phyloP scores from a whole-genome alignment of 2,888 invertebrate genomes.

The Calliphora vomitoria region DNA sequence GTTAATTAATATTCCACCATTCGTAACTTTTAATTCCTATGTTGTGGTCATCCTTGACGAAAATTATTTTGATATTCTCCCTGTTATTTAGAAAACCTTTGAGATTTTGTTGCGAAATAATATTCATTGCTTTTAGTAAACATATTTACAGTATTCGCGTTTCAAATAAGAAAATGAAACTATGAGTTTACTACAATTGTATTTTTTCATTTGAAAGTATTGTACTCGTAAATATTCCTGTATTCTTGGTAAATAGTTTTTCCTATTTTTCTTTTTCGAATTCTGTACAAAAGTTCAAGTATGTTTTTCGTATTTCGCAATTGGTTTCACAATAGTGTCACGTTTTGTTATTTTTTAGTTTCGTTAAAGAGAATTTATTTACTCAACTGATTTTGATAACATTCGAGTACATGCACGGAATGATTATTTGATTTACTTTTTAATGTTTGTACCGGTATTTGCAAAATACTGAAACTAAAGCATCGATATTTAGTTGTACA shows the following conservation, averaged over 20 bases:
- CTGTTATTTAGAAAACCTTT: too few relatives aligned
- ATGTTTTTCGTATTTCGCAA: constrained; percentile 75
- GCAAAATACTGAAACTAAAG: constrained; percentile 16
- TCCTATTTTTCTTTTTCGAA: not conserved
- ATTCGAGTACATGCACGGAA: constrained; percentile 81
- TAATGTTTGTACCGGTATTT: constrained; percentile 64
- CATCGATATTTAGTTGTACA: not conserved
- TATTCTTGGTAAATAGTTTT: constrained; percentile 32
- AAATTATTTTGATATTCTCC: too few relatives aligned
- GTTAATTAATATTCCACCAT: too few relatives aligned
- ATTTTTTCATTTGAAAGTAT: constrained; percentile 16
- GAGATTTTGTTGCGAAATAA: too few relatives aligned
- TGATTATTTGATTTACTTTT: constrained; percentile 52
- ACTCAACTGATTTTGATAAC: constrained; percentile 84
- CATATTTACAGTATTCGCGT: not conserved
- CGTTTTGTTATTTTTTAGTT: constrained; percentile 81
- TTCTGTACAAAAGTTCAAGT: constrained; percentile 23
- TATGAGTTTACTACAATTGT: constrained; percentile 28
- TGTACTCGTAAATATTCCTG: not conserved
- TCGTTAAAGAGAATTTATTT: constrained; percentile 79
- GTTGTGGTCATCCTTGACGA: too few relatives aligned
- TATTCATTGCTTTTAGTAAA: too few relatives aligned
- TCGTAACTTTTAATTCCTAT: too few relatives aligned
- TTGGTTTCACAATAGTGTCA: constrained; percentile 83
- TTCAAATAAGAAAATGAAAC: constrained; percentile 2